Conservation (phyloP, 1,140 invertebrate genomes). For the Neelides sp. region DNA sequence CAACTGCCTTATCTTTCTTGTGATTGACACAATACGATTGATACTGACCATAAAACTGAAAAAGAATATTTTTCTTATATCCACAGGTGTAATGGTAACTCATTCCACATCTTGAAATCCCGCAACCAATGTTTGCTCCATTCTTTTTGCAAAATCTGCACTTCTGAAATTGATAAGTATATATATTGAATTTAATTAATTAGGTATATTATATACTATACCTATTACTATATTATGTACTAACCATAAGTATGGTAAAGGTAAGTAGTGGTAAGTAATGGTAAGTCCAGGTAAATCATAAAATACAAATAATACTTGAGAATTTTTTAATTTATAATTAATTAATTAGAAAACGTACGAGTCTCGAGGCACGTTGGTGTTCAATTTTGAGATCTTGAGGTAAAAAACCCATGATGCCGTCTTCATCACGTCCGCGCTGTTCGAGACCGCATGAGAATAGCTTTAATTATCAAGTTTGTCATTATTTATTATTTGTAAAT, state of each 20-base stretch:
- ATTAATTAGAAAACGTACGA: conserved; percentile 39
- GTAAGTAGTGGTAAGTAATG: background rate
- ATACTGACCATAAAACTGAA: conserved; percentile 46
- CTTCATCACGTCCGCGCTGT: conserved; percentile 45
- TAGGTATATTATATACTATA: background rate
- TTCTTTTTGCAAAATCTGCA: conserved; percentile 46
- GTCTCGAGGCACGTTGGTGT: conserved; percentile 40
- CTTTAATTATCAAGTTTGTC: no score
- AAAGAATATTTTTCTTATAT: conserved; percentile 40
- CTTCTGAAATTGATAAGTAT: conserved; percentile 36
- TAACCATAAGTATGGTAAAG: background rate
- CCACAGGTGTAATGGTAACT: conserved; percentile 53
- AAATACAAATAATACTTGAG: background rate
- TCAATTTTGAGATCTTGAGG: conserved; percentile 46
- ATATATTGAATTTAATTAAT: background rate
- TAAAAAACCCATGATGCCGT: conserved; percentile 50
- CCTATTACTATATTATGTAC: background rate
- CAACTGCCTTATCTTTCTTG: conserved; percentile 11
- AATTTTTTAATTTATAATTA: background rate
- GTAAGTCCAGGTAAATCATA: no score
- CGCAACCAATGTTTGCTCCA: conserved; percentile 48
- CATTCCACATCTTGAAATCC: conserved; percentile 40
- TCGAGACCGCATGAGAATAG: conserved; percentile 46
- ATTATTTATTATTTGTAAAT: no score
- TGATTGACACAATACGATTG: conserved; percentile 36